Evolutionary conservation across 2,797 vertebrate species (phyloP).

Genomic region (Melanotaenia trifasciata): DNA sequence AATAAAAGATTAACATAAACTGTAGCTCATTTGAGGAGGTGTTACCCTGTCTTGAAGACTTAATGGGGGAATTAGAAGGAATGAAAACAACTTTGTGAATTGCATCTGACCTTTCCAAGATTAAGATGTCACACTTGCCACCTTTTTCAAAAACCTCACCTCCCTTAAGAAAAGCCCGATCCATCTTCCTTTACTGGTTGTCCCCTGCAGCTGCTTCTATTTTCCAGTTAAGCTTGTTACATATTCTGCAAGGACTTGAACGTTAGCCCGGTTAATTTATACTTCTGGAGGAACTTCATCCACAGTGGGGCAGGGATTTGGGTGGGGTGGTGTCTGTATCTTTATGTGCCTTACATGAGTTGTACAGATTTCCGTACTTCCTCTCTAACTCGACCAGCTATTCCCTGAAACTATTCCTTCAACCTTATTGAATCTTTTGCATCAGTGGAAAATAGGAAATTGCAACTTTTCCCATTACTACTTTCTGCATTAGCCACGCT

Average conservation of each 20-base stretch:
- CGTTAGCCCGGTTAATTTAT: neutral
- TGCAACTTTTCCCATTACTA: too few relatives aligned
- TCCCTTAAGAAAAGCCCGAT: neutral
- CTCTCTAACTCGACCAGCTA: neutral
- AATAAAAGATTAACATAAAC: too few relatives aligned
- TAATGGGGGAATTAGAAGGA: neutral
- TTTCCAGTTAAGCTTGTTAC: neutral
- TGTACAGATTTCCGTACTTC: neutral
- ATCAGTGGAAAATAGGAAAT: too few relatives aligned
- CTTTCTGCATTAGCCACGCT: too few relatives aligned
- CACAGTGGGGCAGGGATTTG: neutral
- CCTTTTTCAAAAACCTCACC: neutral
- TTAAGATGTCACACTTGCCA: neutral
- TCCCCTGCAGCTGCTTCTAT: neutral
- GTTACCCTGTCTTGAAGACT: neutral
- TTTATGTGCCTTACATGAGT: neutral
- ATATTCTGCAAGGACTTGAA: neutral
- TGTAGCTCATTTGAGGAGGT: neutral
- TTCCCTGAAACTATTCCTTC: neutral
- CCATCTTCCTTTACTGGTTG: neutral
- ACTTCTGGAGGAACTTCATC: neutral
- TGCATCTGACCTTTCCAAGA: neutral
- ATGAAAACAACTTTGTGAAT: neutral
- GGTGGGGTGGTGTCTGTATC: neutral
- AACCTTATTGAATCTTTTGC: neutral